Percentiles rank a stretch among this genome's conserved stretches.
Conservation (phyloP, 2,113 vertebrate species). For the Equus przewalskii region DNA sequence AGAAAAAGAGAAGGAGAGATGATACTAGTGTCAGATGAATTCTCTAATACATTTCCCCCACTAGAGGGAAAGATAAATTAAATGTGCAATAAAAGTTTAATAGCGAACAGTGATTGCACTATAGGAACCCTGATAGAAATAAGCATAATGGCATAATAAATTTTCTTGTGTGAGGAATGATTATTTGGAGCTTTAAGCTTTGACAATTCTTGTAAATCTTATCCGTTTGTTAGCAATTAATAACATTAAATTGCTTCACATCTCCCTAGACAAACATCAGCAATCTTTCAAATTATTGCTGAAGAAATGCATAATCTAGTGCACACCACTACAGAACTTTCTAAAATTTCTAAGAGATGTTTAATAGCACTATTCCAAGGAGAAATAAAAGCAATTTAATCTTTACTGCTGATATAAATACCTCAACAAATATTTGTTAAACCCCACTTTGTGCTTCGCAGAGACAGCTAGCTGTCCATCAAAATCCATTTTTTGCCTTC, state of each 20-base stretch:
- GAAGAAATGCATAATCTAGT: conserved; percentile 26
- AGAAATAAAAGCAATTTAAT: conserved; percentile 63
- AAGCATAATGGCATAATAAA: conserved; percentile 87
- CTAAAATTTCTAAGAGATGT: conserved; percentile 54
- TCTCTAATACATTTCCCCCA: conserved; percentile 81
- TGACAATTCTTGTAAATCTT: conserved; percentile 87
- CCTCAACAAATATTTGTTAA: conserved; percentile 65
- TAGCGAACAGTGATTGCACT: conserved; percentile 85
- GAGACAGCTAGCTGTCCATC: conserved; percentile 29
- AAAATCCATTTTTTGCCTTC: conserved; percentile 22
- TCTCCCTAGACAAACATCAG: conserved; percentile 76
- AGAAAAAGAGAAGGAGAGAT: conserved; percentile 70
- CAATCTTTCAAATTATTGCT: conserved; percentile 53
- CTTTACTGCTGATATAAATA: conserved; percentile 52
- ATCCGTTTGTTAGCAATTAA: conserved; percentile 85
- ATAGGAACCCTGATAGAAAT: conserved; percentile 84
- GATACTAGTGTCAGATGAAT: conserved; percentile 80
- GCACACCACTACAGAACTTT: conserved; percentile 42
- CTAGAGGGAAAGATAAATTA: conserved; percentile 87
- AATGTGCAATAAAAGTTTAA: conserved; percentile 86
- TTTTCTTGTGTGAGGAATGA: conserved; percentile 83
- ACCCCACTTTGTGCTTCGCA: background rate
- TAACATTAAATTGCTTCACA: conserved; percentile 82
- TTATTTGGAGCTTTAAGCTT: conserved; percentile 85
- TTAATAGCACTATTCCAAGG: conserved; percentile 63